These are phyloP conservation scores for Diorhabda elongata DNA, from an alignment of 1,140 invertebrate genomes.

Conservation along the genomic window DNA sequence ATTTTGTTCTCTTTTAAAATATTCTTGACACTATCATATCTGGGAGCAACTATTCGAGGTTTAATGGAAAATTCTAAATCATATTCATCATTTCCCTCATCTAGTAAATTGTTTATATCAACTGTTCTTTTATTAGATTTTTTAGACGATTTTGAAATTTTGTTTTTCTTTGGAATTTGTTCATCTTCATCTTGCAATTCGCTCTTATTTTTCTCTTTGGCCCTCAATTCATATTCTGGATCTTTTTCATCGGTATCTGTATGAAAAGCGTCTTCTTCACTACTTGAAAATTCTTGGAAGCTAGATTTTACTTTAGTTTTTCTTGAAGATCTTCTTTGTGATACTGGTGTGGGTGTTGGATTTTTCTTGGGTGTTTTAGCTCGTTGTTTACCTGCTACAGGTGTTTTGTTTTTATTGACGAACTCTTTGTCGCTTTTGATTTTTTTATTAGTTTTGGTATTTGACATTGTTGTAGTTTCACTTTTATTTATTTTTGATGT, in stretches of 20 bases:
- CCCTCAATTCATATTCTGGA: conserved; percentile 30
- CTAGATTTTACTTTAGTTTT: conserved; percentile 30
- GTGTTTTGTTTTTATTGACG: no score
- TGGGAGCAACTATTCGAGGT: conserved; percentile 36
- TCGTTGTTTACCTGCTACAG: no score
- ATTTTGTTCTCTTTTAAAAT: conserved; percentile 29
- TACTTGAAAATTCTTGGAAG: conserved; percentile 31
- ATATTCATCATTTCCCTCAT: conserved; percentile 24
- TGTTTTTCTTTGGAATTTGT: conserved; percentile 11
- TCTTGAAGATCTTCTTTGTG: conserved; percentile 39
- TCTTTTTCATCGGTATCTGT: conserved; percentile 35
- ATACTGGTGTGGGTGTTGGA: conserved; percentile 18
- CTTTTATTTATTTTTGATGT: no score
- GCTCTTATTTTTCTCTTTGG: conserved; percentile 14
- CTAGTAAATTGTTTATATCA: neutral
- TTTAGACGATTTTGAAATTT: neutral
- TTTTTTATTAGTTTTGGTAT: no score
- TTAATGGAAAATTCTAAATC: conserved; percentile 45
- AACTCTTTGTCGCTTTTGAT: no score
- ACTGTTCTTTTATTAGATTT: neutral
- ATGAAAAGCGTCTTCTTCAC: conserved; percentile 38
- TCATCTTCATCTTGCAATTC: conserved; percentile 16
- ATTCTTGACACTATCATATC: conserved; percentile 37
- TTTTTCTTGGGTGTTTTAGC: no score
- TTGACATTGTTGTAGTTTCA: no score